phyloP scores from a whole-genome alignment of 2,797 vertebrate species.

The Astyanax mexicanus region DNA sequence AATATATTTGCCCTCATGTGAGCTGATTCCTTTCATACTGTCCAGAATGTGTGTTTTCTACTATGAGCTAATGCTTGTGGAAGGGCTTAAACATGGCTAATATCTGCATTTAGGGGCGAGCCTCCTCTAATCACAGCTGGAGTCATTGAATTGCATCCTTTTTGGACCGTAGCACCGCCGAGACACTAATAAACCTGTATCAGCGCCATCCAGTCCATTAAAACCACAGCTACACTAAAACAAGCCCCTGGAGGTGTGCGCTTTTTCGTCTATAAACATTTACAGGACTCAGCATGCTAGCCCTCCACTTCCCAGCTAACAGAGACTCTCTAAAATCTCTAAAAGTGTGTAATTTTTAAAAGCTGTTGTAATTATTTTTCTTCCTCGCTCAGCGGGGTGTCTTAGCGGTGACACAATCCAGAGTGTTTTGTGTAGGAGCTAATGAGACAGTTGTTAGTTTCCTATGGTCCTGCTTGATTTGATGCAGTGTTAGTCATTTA shows the following conservation, averaged over 20 bases:
- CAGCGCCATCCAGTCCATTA: conserved; percentile 11
- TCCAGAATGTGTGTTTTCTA: background rate
- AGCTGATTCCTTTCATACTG: background rate
- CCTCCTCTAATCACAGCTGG: conserved; percentile 6
- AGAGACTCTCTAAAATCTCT: background rate
- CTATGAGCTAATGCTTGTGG: background rate
- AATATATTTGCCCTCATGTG: background rate
- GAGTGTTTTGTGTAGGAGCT: background rate
- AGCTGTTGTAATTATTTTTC: conserved; percentile 25
- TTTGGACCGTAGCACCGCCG: background rate
- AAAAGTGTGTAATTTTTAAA: conserved; percentile 27
- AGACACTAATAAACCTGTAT: conserved; percentile 10
- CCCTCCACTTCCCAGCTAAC: conserved; percentile 15
- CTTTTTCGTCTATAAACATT: conserved; percentile 40
- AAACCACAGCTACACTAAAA: conserved; percentile 9
- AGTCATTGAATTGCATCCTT: background rate
- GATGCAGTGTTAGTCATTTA: background rate
- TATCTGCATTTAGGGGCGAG: background rate
- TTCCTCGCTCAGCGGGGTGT: conserved; percentile 16
- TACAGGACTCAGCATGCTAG: conserved; percentile 41
- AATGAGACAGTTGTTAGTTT: conserved; percentile 9
- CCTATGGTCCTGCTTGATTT: conserved; percentile 2
- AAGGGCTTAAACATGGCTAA: background rate
- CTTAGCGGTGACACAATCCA: conserved; percentile 11
- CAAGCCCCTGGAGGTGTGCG: background rate